Evolutionary conservation across 1,140 invertebrate genomes (phyloP).

Genomic region (Bombyx mori): ASM3026992v2 NC_085115.1:6420501-6421000

Average conservation of each 20-base stretch:
- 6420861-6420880: constrained; percentile 45
- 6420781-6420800: constrained; percentile 10
- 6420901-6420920: constrained; percentile 46
- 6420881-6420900: constrained; percentile 43
- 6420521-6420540: no score
- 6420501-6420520: no score
- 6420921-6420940: constrained; percentile 12
- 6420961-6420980: neutral
- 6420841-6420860: constrained; percentile 38
- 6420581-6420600: no score
- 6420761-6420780: constrained; percentile 19
- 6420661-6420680: no score
- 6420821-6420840: constrained; percentile 44
- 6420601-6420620: no score
- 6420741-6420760: constrained; percentile 14
- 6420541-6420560: no score
- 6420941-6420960: neutral
- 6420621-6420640: no score
- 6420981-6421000: no score
- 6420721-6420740: constrained; percentile 9
- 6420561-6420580: no score
- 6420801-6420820: constrained; percentile 14
- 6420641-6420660: no score
- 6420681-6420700: no score
- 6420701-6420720: no score